phyloP scores from a whole-genome alignment of 2,113 vertebrate species.

The Entelurus aequoreus region DNA sequence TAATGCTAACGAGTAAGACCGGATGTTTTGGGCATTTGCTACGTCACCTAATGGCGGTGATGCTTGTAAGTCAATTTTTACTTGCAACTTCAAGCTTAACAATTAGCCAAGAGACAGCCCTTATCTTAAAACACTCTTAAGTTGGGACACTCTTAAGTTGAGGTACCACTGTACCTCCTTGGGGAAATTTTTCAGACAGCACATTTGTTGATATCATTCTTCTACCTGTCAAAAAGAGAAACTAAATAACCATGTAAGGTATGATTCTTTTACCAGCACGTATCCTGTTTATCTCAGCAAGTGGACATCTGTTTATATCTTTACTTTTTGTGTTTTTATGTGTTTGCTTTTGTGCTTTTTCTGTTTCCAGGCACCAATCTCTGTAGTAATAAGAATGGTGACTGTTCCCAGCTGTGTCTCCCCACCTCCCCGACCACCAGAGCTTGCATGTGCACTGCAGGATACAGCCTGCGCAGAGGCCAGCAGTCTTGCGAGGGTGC shows the following conservation, averaged over 20 bases:
- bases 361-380: constrained; percentile 78
- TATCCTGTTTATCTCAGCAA: constrained; percentile 24
- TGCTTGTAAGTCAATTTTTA: too few species aligned
- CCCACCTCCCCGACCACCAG: constrained; percentile 82
- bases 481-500: constrained; percentile 93
- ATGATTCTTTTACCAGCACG: constrained; percentile 14
- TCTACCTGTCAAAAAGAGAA: neutral
- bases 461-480: constrained; percentile 89
- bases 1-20: too few species aligned
- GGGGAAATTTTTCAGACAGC: too few species aligned
- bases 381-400: constrained; percentile 89
- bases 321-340: constrained; percentile 40
- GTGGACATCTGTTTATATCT: constrained; percentile 36
- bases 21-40: too few species aligned
- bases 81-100: too few species aligned
- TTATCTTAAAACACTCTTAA: too few species aligned
- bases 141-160: too few species aligned
- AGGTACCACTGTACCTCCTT: too few species aligned
- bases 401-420: constrained; percentile 96
- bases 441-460: constrained; percentile 95
- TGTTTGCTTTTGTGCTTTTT: constrained; percentile 34
- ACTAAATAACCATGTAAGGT: constrained; percentile 6
- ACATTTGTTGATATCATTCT: too few species aligned
- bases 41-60: too few species aligned
- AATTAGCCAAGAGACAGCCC: too few species aligned